phyloP scores from a whole-genome alignment of 2,797 vertebrate species.

The Phrynocephalus guinanensis region DNA sequence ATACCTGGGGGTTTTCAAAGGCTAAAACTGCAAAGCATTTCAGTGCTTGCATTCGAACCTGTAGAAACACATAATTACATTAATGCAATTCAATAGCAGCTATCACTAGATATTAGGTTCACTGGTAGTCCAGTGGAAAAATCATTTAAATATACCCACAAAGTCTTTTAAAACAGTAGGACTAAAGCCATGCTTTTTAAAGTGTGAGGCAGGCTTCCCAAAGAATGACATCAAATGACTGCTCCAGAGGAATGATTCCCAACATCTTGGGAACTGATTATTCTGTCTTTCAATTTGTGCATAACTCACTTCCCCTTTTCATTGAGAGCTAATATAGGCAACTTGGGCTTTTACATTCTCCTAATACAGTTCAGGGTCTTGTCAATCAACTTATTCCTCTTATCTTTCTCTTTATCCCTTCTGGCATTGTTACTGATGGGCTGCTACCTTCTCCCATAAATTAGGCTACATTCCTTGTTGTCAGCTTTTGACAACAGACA shows the following conservation, averaged over 20 bases:
- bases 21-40: slow-evolving; percentile 98
- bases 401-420: not conserved
- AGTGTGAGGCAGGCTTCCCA: not conserved
- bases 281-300: not conserved
- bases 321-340: not conserved
- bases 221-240: not conserved
- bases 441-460: too few relatives aligned
- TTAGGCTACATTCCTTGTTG: too few relatives aligned
- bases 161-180: slow-evolving; percentile 31
- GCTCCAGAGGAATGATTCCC: not conserved
- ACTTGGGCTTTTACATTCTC: not conserved
- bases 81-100: slow-evolving; percentile 31
- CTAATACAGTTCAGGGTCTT: not conserved
- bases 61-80: slow-evolving; percentile 52
- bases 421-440: too few relatives aligned
- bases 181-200: not conserved
- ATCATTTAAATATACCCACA: not conserved
- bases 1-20: slow-evolving; percentile 98
- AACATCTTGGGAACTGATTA: not conserved
- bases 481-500: too few relatives aligned
- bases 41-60: slow-evolving; percentile 98
- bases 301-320: not conserved
- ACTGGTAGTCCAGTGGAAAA: not conserved
- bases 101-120: not conserved
- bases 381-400: not conserved